These are phyloP conservation scores for Lasioglossum vierecki DNA, from an alignment of 2,888 invertebrate genomes.

Conservation along the genomic window DNA sequence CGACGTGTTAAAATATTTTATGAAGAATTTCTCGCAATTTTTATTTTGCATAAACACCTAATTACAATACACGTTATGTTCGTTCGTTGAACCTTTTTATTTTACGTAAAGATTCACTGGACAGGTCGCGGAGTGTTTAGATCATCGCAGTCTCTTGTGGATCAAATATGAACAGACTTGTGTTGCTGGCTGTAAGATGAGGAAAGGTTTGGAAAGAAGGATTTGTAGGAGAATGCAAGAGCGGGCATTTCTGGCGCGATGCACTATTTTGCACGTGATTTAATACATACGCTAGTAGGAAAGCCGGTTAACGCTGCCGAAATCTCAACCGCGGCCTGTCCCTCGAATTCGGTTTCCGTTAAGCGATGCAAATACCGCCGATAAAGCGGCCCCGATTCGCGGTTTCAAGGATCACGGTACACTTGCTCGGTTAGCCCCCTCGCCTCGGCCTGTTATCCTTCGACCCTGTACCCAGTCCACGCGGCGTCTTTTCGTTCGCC, in stretches of 20 bases:
- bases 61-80: too few relatives aligned
- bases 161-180: background rate
- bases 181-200: background rate
- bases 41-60: too few relatives aligned
- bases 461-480: background rate
- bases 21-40: too few relatives aligned
- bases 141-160: background rate
- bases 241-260: constrained; percentile 52
- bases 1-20: too few relatives aligned
- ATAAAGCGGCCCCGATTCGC: constrained; percentile 51
- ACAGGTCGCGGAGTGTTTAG: background rate
- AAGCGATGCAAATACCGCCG: constrained; percentile 56
- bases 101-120: background rate
- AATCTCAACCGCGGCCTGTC: constrained; percentile 58
- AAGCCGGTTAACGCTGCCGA: constrained; percentile 60
- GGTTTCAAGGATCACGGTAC: constrained; percentile 50
- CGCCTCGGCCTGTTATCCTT: background rate
- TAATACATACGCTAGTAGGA: constrained; percentile 62
- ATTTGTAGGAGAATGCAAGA: constrained; percentile 27
- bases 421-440: constrained; percentile 31
- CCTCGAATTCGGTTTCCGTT: constrained; percentile 57
- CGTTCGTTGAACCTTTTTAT: too few relatives aligned
- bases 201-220: background rate
- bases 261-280: constrained; percentile 67
- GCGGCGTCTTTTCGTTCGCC: background rate